Base-by-base conservation (phyloP, 2,113 vertebrate species). In the Chamaea fasciata region DNA sequence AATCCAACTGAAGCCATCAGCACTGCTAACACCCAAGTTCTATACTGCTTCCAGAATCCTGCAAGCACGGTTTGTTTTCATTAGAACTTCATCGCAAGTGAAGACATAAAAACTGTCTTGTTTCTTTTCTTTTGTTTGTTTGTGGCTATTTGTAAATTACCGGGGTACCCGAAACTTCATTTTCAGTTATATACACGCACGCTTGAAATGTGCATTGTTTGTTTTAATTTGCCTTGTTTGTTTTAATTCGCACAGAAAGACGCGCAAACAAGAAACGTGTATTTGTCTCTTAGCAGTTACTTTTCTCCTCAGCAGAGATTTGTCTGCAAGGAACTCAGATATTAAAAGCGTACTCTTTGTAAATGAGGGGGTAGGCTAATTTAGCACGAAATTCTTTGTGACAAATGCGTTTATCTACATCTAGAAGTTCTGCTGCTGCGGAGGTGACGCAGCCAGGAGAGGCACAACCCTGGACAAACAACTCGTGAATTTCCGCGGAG, bases 401-500 rank as follows among this genome's bases (percentile, higher is more conserved):
- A 10, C 7, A 30, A 63, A 42, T 0, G 15, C 8, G 2, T 20
- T 60, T 24, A 15, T 23, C 26, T 3, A 4, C 5, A 17, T 3
- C 4, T 2, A 20, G 1, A 46, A 65, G 28, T 39, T 37, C 1
- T 13, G 20, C 8, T 0, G 1, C 30, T 3, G 9, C 0, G 28
- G 31, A 10, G 27, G 5, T 15, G 31, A 16, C 12, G 5, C 23
- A 6, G 28, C 0, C 14, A 19, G 39, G 47, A 31, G 22, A 6
- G 24, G 1, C 33, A 31, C 76, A 79, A 22, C 16, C 46, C 35
- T 3, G 82, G 6, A 9, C 39, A 21, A 28, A 47, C 64, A 39
- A 27, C 46, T 30, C 37, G 15, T 0, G 75, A 6, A 6, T 4
- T 3, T 4, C n/a, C 0, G 13, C 9, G 30, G 26, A 17, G n/a